These are phyloP conservation scores for Tautogolabrus adspersus DNA, from an alignment of 2,113 vertebrate genomes.

Conservation along the genomic window DNA sequence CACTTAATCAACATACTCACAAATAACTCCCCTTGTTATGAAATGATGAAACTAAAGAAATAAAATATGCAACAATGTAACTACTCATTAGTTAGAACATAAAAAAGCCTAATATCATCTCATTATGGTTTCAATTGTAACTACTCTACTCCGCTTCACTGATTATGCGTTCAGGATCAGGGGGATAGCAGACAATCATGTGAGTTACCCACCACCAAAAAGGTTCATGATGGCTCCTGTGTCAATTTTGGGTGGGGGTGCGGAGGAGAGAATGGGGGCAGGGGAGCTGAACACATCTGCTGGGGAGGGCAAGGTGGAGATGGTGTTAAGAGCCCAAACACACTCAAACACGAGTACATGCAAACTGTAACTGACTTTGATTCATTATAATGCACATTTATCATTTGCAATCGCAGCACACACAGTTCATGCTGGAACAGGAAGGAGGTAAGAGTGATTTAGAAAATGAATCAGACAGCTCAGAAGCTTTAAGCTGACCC, in stretches of 20 bases:
- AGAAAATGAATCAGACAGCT: slow-evolving; percentile 43
- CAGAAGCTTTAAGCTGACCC: slow-evolving; percentile 53
- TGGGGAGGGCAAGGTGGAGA: slow-evolving; percentile 83
- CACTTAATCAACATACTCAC: not conserved
- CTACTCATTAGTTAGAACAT: not conserved
- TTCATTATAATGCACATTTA: slow-evolving; percentile 50
- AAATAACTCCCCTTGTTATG: not conserved
- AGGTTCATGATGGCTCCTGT: slow-evolving; percentile 92
- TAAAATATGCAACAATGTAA: not conserved
- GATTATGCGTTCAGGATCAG: slow-evolving; percentile 16
- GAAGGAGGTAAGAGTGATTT: slow-evolving; percentile 31
- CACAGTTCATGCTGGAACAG: slow-evolving; percentile 60
- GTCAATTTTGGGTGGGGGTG: slow-evolving; percentile 91
- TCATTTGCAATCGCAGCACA: slow-evolving; percentile 37
- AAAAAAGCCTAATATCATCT: not conserved
- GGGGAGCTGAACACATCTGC: slow-evolving; percentile 91
- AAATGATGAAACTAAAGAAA: not conserved
- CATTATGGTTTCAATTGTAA: not conserved
- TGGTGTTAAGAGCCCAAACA: slow-evolving; percentile 47
- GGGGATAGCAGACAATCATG: slow-evolving; percentile 22
- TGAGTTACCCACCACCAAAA: slow-evolving; percentile 95
- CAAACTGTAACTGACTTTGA: not conserved
- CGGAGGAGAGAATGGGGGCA: slow-evolving; percentile 86
- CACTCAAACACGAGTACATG: slow-evolving; percentile 14
- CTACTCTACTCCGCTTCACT: slow-evolving; percentile 22